Percentiles rank a stretch among this genome's conserved stretches.
Evolutionary conservation across 2,797 vertebrate genomes (phyloP).

Genomic region (Hoplostethus atlanticus): DNA sequence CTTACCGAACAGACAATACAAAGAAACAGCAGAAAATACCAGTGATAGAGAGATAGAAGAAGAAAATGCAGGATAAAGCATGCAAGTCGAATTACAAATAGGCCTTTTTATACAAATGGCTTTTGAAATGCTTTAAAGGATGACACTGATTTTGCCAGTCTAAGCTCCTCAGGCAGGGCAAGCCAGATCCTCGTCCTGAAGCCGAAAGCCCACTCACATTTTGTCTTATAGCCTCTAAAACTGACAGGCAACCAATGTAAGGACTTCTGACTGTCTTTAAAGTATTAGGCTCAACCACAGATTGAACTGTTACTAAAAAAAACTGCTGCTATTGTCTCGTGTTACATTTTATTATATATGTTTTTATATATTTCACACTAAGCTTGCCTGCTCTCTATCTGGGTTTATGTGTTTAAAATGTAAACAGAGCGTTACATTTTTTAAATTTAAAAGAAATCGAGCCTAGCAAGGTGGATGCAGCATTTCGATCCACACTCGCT

Average conservation of each 20-base stretch:
- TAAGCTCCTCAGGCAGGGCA: neutral
- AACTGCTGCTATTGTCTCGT: no score
- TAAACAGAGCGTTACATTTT: no score
- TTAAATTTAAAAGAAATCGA: no score
- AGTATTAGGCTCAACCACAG: no score
- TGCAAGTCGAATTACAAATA: neutral
- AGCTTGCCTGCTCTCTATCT: no score
- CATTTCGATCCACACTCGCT: no score
- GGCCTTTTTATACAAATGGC: conserved; percentile 10
- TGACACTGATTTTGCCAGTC: conserved; percentile 12
- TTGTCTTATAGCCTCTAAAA: neutral
- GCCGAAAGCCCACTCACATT: neutral
- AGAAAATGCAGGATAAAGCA: neutral
- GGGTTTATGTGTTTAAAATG: no score
- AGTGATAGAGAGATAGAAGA: no score
- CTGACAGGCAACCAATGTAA: neutral
- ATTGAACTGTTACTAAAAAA: no score
- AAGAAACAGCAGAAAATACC: neutral
- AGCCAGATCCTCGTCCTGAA: neutral
- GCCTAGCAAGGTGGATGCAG: no score
- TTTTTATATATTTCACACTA: no score
- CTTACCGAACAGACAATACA: neutral
- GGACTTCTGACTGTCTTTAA: neutral
- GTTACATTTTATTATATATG: no score
- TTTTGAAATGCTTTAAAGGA: conserved; percentile 25